phyloP scores from a whole-genome alignment of 2,113 vertebrate species.

The Gnathonemus longibarbis region DNA sequence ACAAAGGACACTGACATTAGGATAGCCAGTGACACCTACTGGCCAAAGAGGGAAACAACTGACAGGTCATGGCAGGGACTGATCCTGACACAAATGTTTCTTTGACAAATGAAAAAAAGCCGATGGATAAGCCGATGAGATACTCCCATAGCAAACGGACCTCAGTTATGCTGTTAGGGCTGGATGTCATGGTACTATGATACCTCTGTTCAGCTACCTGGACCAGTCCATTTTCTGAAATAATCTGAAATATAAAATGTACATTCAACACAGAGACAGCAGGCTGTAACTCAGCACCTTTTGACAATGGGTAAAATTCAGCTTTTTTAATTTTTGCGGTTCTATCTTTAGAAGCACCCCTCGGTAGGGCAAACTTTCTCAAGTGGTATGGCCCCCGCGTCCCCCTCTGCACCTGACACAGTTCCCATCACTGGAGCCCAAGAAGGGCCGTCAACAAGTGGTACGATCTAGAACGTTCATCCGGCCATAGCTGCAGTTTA shows the following conservation, averaged over 20 bases:
- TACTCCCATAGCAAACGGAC: not conserved
- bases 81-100: not conserved
- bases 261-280: constrained; percentile 33
- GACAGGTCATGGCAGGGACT: not conserved
- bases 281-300: constrained; percentile 21
- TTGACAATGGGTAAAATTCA: constrained; percentile 13
- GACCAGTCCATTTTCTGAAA: not conserved
- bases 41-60: not conserved
- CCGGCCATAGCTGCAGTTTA: not conserved
- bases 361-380: not conserved
- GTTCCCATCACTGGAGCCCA: not conserved
- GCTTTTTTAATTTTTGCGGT: not conserved
- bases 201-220: not conserved
- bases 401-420: not conserved
- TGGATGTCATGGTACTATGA: constrained; percentile 1
- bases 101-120: constrained; percentile 6
- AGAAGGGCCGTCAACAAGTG: not conserved
- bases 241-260: constrained; percentile 32
- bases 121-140: not conserved
- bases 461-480: not conserved
- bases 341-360: not conserved
- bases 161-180: not conserved
- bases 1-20: not conserved
- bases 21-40: not conserved
- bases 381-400: not conserved